Conservation (phyloP, 1,140 invertebrate genomes). For the Spodoptera litura region DNA sequence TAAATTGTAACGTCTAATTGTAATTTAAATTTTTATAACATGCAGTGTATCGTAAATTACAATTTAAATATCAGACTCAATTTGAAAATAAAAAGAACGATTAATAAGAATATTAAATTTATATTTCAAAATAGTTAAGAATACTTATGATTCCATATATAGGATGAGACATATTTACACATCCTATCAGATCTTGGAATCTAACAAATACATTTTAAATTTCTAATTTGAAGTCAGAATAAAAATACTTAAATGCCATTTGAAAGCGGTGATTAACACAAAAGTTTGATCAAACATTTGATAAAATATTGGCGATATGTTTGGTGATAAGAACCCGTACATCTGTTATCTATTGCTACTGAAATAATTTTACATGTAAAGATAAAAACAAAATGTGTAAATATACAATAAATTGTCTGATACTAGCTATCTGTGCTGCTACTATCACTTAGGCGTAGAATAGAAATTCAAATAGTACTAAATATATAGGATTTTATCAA, state of each 20-base stretch:
- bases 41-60: too few relatives aligned
- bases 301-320: slow-evolving; percentile 51
- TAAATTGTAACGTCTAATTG: too few relatives aligned
- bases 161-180: background rate
- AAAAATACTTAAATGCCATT: background rate
- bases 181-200: background rate
- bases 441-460: slow-evolving; percentile 8
- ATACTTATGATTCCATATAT: too few relatives aligned
- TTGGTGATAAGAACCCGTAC: slow-evolving; percentile 58
- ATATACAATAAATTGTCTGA: slow-evolving; percentile 35
- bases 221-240: background rate
- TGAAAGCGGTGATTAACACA: background rate
- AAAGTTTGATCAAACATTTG: slow-evolving; percentile 19
- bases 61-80: too few relatives aligned
- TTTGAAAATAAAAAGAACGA: too few relatives aligned
- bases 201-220: slow-evolving; percentile 1
- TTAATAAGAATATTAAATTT: too few relatives aligned
- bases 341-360: slow-evolving; percentile 59
- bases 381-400: slow-evolving; percentile 56
- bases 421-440: slow-evolving; percentile 11
- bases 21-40: too few relatives aligned
- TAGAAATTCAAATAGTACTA: background rate
- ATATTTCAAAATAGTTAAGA: too few relatives aligned
- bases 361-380: slow-evolving; percentile 58
- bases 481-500: background rate